Evolutionary conservation across 2,113 vertebrate genomes (phyloP).

Genomic region (Cyprinodon brontotheroides): DNA sequence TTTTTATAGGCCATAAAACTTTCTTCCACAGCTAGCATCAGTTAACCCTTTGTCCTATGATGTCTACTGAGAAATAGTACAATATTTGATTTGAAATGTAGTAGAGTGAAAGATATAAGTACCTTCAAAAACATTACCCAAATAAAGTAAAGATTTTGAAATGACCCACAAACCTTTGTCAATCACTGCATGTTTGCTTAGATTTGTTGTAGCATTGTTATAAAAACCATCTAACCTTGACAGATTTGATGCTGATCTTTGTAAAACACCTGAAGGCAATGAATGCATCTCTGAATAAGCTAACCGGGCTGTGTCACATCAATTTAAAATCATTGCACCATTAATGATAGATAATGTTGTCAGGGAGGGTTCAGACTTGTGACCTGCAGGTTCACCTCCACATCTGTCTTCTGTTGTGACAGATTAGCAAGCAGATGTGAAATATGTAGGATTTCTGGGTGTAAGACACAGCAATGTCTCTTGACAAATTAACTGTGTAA

Average conservation of each 20-base stretch:
- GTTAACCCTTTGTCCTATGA: no score
- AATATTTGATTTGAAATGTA: no score
- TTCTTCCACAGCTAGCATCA: no score
- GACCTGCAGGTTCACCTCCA: constrained; percentile 4
- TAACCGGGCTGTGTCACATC: constrained; percentile 6
- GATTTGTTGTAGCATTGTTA: neutral
- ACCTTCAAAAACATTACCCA: no score
- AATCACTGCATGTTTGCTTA: neutral
- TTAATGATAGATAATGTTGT: constrained; percentile 29
- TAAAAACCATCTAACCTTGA: constrained; percentile 8
- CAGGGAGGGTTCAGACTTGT: constrained; percentile 18
- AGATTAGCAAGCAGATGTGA: constrained; percentile 15
- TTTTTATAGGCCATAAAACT: no score
- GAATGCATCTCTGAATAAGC: neutral
- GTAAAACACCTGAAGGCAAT: constrained; percentile 28
- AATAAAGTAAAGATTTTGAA: neutral
- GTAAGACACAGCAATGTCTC: neutral
- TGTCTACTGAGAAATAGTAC: no score
- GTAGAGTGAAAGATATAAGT: no score
- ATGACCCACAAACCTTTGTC: neutral
- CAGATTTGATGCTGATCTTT: constrained; percentile 13
- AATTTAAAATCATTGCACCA: constrained; percentile 3
- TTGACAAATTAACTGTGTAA: neutral
- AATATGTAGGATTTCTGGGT: neutral
- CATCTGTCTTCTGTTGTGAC: constrained; percentile 19